Base-by-base conservation (phyloP, 2,888 invertebrate species). In the Gibbula magus region DNA sequence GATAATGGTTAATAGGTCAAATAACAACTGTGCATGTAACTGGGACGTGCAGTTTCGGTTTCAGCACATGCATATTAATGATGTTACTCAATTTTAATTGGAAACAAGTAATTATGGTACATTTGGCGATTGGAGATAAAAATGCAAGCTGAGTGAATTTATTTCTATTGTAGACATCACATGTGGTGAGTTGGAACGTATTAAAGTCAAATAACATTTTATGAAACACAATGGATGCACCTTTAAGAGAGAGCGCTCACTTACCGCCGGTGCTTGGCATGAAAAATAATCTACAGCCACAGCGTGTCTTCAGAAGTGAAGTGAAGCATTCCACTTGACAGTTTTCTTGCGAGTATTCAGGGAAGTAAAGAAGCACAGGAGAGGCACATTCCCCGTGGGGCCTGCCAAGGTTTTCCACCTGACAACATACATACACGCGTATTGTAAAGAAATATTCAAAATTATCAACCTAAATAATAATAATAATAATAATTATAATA, bases 271-370 rank as follows among this genome's bases (percentile, higher is more conserved):
- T 79, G 45, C 81, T 73, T 25, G 88, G 86, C 87, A 89, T 86
- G 79, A 85, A 87, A 61, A 82, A 74, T 20, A 85, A 84, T 53
- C 88, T 78, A 75, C 89, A 89, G 0, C 84, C 84, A 73, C 89
- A 89, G 1, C 56, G 54, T 18, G 80, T 51, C 7, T 74, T 29
- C 16, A 88, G 79, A n/a, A 82, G 51, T 7, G 78, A 76, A 2
- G 86, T 84, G 16, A 84, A 70, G 73, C 88, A 89, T 29, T 89
- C 88, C 45, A 87, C 20, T 39, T 85, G 80, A 75, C 89, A 89
- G 39, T 79, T 82, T 29, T 84, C 85, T 4, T 81, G 79, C 0
- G 84, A 80, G 61, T 88, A 88, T 10, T 66, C 54, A 10, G 66
- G 67, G 16, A 85, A 82, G 8, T 85, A 83, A 7, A 74, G 54